Conservation (phyloP, 2,113 vertebrate species). For the Xenopus laevis region DNA sequence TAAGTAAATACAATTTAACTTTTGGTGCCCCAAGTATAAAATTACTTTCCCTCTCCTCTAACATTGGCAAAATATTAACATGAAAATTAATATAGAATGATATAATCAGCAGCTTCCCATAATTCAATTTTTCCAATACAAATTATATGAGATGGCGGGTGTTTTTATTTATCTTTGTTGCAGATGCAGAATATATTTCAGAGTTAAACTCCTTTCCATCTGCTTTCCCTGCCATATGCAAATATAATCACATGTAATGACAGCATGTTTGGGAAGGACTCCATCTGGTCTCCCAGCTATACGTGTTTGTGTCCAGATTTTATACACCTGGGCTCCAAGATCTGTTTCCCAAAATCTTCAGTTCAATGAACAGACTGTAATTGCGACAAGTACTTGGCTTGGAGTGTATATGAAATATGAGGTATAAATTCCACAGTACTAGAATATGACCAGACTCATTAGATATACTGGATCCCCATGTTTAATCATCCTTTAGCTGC, state of each 20-base stretch:
- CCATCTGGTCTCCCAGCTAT: conserved; percentile 24
- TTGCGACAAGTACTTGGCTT: conserved; percentile 21
- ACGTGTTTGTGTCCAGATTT: conserved; percentile 3
- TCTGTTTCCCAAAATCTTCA: conserved; percentile 9
- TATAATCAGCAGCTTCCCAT: no score
- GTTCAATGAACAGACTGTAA: conserved; percentile 13
- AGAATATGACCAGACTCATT: background rate
- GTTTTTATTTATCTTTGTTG: no score
- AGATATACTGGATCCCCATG: no score
- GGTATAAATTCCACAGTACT: conserved; percentile 1
- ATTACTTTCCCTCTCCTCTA: no score
- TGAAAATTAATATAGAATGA: no score
- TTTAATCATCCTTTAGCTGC: no score
- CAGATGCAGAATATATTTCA: background rate
- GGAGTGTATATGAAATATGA: background rate
- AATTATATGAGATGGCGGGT: no score
- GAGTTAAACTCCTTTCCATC: conserved; percentile 27
- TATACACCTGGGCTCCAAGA: conserved; percentile 16
- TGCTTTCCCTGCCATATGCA: conserved; percentile 27
- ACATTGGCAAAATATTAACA: no score
- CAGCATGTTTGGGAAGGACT: conserved; percentile 19
- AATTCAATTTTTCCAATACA: no score
- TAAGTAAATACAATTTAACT: no score
- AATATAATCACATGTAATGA: conserved; percentile 31
- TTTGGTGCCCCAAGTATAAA: no score